Base-by-base conservation (phyloP, 2,888 invertebrate species). In the Troides aeacus region DNA sequence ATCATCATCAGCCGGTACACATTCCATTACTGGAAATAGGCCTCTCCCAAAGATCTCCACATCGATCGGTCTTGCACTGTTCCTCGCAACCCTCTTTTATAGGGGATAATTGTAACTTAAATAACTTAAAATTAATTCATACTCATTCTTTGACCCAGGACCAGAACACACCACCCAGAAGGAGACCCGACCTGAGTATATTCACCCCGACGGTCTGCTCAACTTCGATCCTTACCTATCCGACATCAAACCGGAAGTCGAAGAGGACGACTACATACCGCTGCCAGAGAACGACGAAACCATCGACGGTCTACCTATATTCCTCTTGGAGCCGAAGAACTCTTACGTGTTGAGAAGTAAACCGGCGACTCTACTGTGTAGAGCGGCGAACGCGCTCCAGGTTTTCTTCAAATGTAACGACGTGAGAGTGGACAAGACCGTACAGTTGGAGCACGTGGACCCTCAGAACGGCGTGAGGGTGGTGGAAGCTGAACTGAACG, bases 371-470 rank as follows among this genome's bases (percentile, higher is more conserved):
- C 91, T 99, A 50, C 94, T 95, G 66, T 99, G 99, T 84, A 95
- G 96, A 78, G 99, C 98, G 0, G 96, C 97, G 7, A 97, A 98
- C 86, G 97, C 98, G 24, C 93, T 98, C n/a, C 95, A 97, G 86
- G 95, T 94, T 17, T 90, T 84, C 82, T 97, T 97, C 90, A 95
- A 95, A 80, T 98, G 98, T 87, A 97, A 97, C 84, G 95, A 95
- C 64, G 93, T 93, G 0, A 89, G 90, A 72, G 83, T 83, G 1
- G 93, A 93, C 68, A 90, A 86, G 69, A 94, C 95, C 64, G 93
- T 94, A 58, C 94, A 95, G 74, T 94, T 95, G 75, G 95, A 95
- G 75, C 96, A 96, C 77, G 96, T 96, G 10, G 96, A 97, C 80
- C 96, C 96, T 61, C 96, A 96, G 81, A 96, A 95, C 71, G 96